Evolutionary conservation across 2,113 vertebrate genomes (phyloP), one percentile per base, ranked within the genome.

Genomic region (Microtus richardsoni): DNA sequence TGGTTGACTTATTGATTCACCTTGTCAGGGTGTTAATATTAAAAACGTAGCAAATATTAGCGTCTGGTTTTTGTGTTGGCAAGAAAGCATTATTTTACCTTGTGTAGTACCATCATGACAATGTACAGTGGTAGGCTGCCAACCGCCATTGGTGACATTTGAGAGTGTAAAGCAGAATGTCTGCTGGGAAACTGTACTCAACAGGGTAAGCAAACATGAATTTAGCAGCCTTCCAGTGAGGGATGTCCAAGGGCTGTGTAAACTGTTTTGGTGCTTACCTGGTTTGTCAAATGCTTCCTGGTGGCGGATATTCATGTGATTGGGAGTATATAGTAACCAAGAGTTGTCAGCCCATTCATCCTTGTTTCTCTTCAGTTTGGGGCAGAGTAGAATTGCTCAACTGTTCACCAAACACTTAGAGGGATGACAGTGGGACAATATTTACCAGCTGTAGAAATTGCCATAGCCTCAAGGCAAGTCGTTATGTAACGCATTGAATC

Each of bases 1-100:
- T 68, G 64, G 52, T 28, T 89, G 9, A 17, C 74, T 93, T 96
- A 47, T 94, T 95, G 85, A 89, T 89, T 94, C 71, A 91, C 64
- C n/a, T 95, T 88, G 95, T 52, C 47, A 71, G 54, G 28, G 4
- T 49, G 78, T 74, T 96, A 89, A 91, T 79, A 41, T 74, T 93
- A 41, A 92, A 47, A 92, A 78, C 73, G 11, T 5, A 36, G 30
- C 74, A 91, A 30, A 77, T 77, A 96, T 68, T 87, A 85, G 19
- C 44, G 12, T 41, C 1, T 71, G 47, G 19, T 77, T 92, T 97
- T 89, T 78, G 22, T 90, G 60, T 91, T 70, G 91, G 41, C 10
- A 94, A 75, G 26, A 70, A 49, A 41, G n/a, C 22, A 26, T 75
- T 79, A 39, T 28, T 11, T 71, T 39, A 5, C 77, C 49, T 49